A percentile compares a stretch with the other conserved stretches of the same genome.
These are phyloP conservation scores for Nycteola revayana DNA, from an alignment of 2,888 invertebrate species.

Conservation along the genomic window DNA sequence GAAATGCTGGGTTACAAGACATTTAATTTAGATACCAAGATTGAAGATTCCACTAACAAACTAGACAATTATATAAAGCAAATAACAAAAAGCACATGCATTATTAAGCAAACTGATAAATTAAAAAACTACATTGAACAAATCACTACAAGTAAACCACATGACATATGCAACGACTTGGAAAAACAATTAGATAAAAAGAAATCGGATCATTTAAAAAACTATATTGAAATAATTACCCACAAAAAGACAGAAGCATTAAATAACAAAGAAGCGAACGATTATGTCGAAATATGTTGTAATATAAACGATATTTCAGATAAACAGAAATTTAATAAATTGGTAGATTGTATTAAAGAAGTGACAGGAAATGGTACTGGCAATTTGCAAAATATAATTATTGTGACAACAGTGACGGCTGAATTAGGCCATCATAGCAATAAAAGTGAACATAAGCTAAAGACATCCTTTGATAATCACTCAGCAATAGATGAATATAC, in stretches of 20 bases:
- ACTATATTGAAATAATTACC: not conserved
- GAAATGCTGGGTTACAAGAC: no score
- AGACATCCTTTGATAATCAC: no score
- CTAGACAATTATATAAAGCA: not conserved
- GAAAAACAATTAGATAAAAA: not conserved
- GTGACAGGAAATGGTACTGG: not conserved
- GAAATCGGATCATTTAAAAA: not conserved
- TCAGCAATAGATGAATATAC: no score
- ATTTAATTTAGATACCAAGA: no score
- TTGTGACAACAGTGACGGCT: no score
- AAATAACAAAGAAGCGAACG: not conserved
- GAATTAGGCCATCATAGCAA: no score
- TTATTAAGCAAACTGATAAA: no score
- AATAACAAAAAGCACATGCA: not conserved
- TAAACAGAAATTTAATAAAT: not conserved
- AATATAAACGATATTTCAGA: not conserved
- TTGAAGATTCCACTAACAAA: not conserved
- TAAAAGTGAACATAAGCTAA: no score
- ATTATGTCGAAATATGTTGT: not conserved
- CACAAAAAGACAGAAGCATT: not conserved
- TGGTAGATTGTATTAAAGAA: not conserved
- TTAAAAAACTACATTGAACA: conserved; percentile 6
- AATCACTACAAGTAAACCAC: not conserved
- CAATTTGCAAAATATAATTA: no score
- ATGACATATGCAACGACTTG: not conserved